Base-by-base conservation (phyloP, 1,140 invertebrate species). In the Hypsibius dujardini region DNA sequence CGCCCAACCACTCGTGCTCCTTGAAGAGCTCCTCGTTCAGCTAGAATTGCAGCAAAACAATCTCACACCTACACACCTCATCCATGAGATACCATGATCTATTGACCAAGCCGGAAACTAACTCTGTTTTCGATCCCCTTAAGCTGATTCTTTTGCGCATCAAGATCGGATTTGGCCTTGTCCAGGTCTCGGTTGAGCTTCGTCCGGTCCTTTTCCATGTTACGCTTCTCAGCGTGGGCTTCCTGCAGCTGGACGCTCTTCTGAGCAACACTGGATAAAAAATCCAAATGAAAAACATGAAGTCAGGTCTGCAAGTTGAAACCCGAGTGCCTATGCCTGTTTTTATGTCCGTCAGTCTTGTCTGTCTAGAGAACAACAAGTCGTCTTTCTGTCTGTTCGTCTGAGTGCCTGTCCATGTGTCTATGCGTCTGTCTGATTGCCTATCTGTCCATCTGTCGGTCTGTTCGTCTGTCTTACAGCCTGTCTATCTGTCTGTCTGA, bases 201-300 rank as follows among this genome's bases (percentile, higher is more conserved):
- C 15, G 79, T 79, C 74, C 80, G 86, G 47, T 83, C 79, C 72
- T 87, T 87, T 1, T 80, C 75, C 46, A 92, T 81, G 70, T 86
- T 82, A 46, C 90, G 87, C 76, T 87, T 88, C 71, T 84, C 84
- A 1, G 79, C 76, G n/a, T 75, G 74, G 7, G 50, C 50, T 7
- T 56, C 50, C 50, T 56, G 50, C 7, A 56, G 50, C 50, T 56
- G 7, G 50, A n/a, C 50, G 50, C 50, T 56, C 50, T 56, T 56
- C 50, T 56, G 7, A 56, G 50, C 50, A 7, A 56, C 50, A 56
- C 50, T 56, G n/a, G n/a, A 56, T 7, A 56, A 56, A 7, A n/a
- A 56, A 56, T 7, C 7, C 50, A 56, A 56, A 56, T 56, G n/a
- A 56, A 56, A n/a, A 7, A 7, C 50, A 56, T n/a, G 50, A 56